Base-by-base conservation (phyloP, 2,888 invertebrate species). In the Ferrisia virgata region DNA sequence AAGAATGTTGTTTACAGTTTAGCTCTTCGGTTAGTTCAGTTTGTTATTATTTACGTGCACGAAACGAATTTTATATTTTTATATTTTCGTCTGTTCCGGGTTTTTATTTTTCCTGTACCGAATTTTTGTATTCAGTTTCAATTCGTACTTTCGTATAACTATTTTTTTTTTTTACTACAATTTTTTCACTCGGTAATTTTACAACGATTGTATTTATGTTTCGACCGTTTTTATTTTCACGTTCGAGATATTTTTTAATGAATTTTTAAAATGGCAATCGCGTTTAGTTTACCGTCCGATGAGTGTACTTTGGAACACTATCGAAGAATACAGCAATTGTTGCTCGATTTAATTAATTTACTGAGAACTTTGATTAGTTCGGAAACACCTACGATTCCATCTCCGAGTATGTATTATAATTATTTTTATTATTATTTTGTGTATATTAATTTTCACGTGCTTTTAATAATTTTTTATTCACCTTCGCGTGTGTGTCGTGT, bases 181-280 rank as follows among this genome's bases (percentile, higher is more conserved):
- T 25, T 31, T 58, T 33, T 53, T 40, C 15, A 4, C 28, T 8
- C 53, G 80, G 33, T 31, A 58, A 43, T 79, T 79, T 22, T 79
- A 33, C 28, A 3, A 25, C 22, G 43, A 36, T 79, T 79, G 28
- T 33, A 28, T 36, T 64, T 64, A 33, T 82, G 43, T 81, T 81
- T 81, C 28, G 31, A 53, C 31, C 13, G 40, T 28, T 82, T 40
- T 53, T 53, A 53, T 64, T 72, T 82, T 36, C 40, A 18, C 25
- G 40, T 82, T 82, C 11, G 58, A 64, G 11, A 11, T 22, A 40
- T 81, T 81, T 82, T 83, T 43, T 43, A 25, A 76, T 76, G 81
- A 58, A 79, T 72, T n/a, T n/a, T 47, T n/a, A 83, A 40, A 79
- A 84, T 84, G 84, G 84, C 84, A 22, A 84, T 84, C 18, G 79